Base-by-base conservation (phyloP, 2,888 invertebrate genomes). In the Philonicus albiceps region DNA sequence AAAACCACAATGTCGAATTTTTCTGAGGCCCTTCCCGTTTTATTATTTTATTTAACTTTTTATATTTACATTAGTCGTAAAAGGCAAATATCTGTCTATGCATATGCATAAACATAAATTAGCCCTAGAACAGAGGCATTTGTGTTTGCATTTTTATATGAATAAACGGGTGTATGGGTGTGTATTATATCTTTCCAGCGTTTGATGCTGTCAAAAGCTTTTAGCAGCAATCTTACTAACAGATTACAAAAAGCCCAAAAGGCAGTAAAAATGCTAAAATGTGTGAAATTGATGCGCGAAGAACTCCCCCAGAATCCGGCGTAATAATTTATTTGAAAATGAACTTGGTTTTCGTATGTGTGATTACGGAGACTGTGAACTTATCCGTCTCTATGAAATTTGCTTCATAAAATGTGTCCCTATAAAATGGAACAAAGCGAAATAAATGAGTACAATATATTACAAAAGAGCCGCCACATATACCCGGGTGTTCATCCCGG, bases 361-460 rank as follows among this genome's bases (percentile, higher is more conserved):
- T 49, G 43, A 78, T 78, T 43, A 78, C 49, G 30, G 49, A 27
- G 49, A 30, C 43, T 49, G 49, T 16, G 49, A 78, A 49, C 43
- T 27, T 78, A 78, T 78, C 27, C 49, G 31, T 55, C 81, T 55
- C 64, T 81, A 81, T 81, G 43, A 64, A 81, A 64, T 81, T 55
- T 81, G 81, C 43, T 81, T 81, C 81, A 81, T 81, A 64, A 81
- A 55, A 81, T 81, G 81, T 81, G 55, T 81, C 81, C 81, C 55
- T 55, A 55, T 81, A 55, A 64, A 81, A 64, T 81, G 72, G 84
- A 84, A 73, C 73, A 84, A 73, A 84, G 43, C 78, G 22, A 81
- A 81, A 81, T 81, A 64, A 81, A 81, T 81, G 81, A 81, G 81
- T 19, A 81, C 27, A 81, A 81, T 81, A 81, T 81, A 55, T 81